Evolutionary conservation across 1,140 invertebrate species (phyloP), one percentile per base, ranked within the genome.

Genomic region (Cydia strobilella): DNA sequence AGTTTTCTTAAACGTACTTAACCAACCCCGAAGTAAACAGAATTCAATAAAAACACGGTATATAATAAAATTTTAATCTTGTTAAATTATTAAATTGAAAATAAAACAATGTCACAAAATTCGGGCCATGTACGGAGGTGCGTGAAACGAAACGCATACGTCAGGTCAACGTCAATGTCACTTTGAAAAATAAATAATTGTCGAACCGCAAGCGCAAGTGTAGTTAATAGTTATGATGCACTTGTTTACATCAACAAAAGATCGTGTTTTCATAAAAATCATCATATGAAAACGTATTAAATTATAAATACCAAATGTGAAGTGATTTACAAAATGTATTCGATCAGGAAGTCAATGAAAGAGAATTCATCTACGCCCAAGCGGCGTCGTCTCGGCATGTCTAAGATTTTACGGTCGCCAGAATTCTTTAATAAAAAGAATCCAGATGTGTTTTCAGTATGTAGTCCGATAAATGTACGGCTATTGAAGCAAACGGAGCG

Each of bases 331-430:
- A 79, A 77, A 81, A 88, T 86, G 82, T 81, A 80, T 78, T 80
- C 69, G 63, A 69, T 48, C 69, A 83, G 71, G 59, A 78, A 77
- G 72, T 76, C 42, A 35, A 10, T 74, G 23, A 45, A 69, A 51
- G 76, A 82, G 25, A 79, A 79, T 63, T 81, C 80, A 69, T 87
- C 84, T 7, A 91, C 89, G 20, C 88, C 89, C n/a, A 91, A 90
- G 79, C 82, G 88, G 63, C 84, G 84, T 13, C 80, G 86, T 48
- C 79, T 90, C 3, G 86, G 84, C 18, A 84, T 77, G 15, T 77
- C 75, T 59, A 78, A 80, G 76, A 77, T 81, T 59, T 77, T 82
- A 63, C 74, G 79, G 39, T 76, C 62, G 39, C 77, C 63, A 51
- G 25, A 69, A 15, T 35, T 42, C 9, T 62, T 73, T 74, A 74